Base-by-base conservation (phyloP, 2,797 vertebrate genomes). In the Manis crassicaudata region DNA sequence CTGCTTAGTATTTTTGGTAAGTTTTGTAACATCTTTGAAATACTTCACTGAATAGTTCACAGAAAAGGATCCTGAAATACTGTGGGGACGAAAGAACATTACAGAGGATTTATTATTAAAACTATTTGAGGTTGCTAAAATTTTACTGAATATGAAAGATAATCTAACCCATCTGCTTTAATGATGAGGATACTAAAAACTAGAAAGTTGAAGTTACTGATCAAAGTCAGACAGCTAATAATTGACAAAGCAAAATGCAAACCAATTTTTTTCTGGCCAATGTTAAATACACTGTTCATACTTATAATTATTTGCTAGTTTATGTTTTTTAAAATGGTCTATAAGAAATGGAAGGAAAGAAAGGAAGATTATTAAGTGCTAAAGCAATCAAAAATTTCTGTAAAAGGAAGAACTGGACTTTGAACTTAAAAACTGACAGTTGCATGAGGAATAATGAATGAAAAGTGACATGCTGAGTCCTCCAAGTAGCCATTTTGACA, bases 201-300 rank as follows among this genome's bases (percentile, higher is more conserved):
- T 25, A 7, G 50, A 29, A 68, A 70, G n/a, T 70, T 13, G 17
- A 90, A 32, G 7, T 68, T 81, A 32, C 1, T 58, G 40, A 62
- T 0, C 1, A 8, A 0, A 0, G 0, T 6, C 35, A 46, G 16
- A 13, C 5, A 40, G 50, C 32, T 60, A 35, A 23, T n/a, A 72
- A n/a, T 7, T 84, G 21, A 10, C 32, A 60, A 81, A 70, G 21
- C 6, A 37, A 72, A 21, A 13, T 29, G 1, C 35, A 60, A 72
- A 62, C 18, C 7, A 3, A 29, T 29, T 91, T 60, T 82, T 82
- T 67, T 25, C 72, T 13, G 37, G 4, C 7, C 23, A 82, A 16
- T 60, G 40, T 50, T 82, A 35, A 25, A 70, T 23, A 23, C 20
- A 77, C 25, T 43, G 43, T 50, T 35, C 6, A 50, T 72, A 21